Percentiles rank a stretch among this genome's conserved stretches.
Evolutionary conservation across 2,797 vertebrate genomes (phyloP).

Genomic region (Chelon labrosus): DNA sequence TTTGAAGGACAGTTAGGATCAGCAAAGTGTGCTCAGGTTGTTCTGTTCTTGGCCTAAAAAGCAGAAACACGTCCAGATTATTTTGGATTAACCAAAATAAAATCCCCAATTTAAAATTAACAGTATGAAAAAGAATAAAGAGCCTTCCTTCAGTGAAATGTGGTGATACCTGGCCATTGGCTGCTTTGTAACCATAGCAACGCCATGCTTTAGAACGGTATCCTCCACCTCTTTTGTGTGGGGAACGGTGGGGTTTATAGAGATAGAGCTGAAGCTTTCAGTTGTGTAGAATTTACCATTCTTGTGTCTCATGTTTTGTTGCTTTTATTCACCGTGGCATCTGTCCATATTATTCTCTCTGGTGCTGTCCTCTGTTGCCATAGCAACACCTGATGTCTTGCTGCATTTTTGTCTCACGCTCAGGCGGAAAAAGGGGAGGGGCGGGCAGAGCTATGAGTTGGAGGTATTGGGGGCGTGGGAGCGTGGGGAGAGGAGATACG

Average conservation of each 20-base stretch:
- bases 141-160: background rate
- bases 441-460: slow-evolving; percentile 6
- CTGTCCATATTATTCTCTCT: slow-evolving; percentile 58
- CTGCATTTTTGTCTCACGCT: slow-evolving; percentile 68
- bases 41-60: slow-evolving; percentile 2
- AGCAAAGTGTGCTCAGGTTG: slow-evolving; percentile 2
- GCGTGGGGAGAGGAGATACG: slow-evolving; percentile 13
- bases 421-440: slow-evolving; percentile 24
- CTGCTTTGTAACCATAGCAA: slow-evolving; percentile 65
- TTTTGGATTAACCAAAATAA: background rate
- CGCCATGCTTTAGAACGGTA: slow-evolving; percentile 35
- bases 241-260: slow-evolving; percentile 20
- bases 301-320: slow-evolving; percentile 51
- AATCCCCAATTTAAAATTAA: slow-evolving; percentile 2
- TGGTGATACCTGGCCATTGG: slow-evolving; percentile 29
- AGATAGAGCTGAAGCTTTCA: slow-evolving; percentile 5
- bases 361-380: slow-evolving; percentile 76
- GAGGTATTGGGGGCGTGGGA: slow-evolving; percentile 6
- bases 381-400: slow-evolving; percentile 74
- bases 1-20: slow-evolving; percentile 12
- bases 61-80: background rate
- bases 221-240: slow-evolving; percentile 19
- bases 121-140: background rate
- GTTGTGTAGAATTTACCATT: slow-evolving; percentile 8
- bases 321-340: slow-evolving; percentile 62